Evolutionary conservation across 1,140 invertebrate species (phyloP), one percentile per base, ranked within the genome.

Genomic region (Leguminivora glycinivorella): DNA sequence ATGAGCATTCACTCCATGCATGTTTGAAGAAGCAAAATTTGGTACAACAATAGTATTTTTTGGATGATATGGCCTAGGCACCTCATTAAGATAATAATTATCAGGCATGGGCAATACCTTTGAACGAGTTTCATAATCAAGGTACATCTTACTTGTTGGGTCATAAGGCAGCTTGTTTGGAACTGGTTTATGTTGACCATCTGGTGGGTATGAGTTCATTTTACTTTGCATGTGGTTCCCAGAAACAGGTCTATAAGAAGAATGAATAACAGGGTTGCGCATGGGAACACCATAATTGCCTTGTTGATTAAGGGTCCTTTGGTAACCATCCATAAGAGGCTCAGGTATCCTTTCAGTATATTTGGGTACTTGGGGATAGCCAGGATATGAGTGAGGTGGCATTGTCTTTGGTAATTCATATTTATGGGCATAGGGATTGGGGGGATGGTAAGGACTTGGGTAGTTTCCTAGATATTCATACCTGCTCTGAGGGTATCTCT

Each of bases 391-490:
- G 63, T 89, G 88, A 52, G 75, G 69, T n/a, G 78, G 83, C 25
- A 87, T 63, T 72, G 82, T 56, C 72, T 88, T 89, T 67, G 83
- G 81, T 69, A 84, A 67, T 68, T 90, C 85, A 87, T 84, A 89
- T 76, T 88, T 89, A 76, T 85, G 85, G 67, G 81, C 77, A 56
- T 82, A 83, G 66, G 78, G 71, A 47, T 77, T 72, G 52, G 81
- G 78, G 67, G 83, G 78, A 75, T 88, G 84, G 74, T 83, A 88
- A 72, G 82, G 74, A 79, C 82, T 87, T 56, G 82, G 69, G 75
- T 84, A 89, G 78, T 87, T 90, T 85, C 70, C 76, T 75, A 85
- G 72, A 85, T 89, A 89, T 69, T 91, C 88, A 89, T 91, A 90
- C 84, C 88, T 91, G 77, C 78, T 29, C 72, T 84, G 87, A 58